These are phyloP conservation scores for Lordiphosa collinella DNA, from an alignment of 1,140 invertebrate species.

Conservation along the genomic window DNA sequence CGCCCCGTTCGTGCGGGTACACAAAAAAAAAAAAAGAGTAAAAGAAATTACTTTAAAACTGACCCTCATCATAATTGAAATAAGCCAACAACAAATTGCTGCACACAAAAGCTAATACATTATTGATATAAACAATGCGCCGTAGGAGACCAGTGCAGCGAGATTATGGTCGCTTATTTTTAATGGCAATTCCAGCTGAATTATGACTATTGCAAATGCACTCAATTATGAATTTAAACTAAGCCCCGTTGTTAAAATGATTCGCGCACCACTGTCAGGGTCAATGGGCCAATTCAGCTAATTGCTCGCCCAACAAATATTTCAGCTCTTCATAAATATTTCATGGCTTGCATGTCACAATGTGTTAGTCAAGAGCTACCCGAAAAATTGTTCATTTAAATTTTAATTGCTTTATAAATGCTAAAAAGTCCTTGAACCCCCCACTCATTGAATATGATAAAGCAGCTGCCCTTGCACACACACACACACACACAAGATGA, in stretches of 20 bases:
- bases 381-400: conserved; percentile 76
- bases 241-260: neutral
- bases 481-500: conserved; percentile 19
- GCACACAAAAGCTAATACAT: too few species aligned
- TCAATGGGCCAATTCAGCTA: conserved; percentile 16
- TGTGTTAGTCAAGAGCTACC: conserved; percentile 36
- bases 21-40: conserved; percentile 35
- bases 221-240: too few species aligned
- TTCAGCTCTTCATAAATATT: conserved; percentile 56
- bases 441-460: conserved; percentile 49
- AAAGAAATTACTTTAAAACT: conserved; percentile 20
- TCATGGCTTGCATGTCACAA: conserved; percentile 72
- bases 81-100: conserved; percentile 37
- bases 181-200: too few species aligned
- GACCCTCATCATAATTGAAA: conserved; percentile 74
- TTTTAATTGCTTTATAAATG: conserved; percentile 80
- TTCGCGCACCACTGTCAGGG: neutral
- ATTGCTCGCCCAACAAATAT: conserved; percentile 22
- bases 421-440: conserved; percentile 78
- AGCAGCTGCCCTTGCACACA: conserved; percentile 38
- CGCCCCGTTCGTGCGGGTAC: conserved; percentile 14
- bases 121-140: too few species aligned
- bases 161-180: too few species aligned
- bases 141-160: too few species aligned
- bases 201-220: too few species aligned